Evolutionary conservation across 2,113 vertebrate species (phyloP).

Genomic region (Tursiops truncatus): DNA sequence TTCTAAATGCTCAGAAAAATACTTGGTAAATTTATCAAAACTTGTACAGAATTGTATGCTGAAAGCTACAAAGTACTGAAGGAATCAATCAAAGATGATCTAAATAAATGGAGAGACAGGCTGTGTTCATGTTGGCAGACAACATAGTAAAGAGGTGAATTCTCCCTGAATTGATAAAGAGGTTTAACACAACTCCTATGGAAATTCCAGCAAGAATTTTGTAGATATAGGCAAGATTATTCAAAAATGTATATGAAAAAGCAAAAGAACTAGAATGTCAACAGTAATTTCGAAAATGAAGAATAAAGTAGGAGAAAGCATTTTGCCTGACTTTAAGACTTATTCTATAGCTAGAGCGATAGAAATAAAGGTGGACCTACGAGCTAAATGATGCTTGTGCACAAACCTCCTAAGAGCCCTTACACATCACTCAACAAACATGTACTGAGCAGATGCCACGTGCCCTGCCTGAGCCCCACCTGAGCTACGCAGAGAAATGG

Average conservation of each 20-base stretch:
- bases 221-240: neutral
- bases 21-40: neutral
- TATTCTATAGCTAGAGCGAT: rapidly evolving
- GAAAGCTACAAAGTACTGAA: neutral
- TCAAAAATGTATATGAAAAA: neutral
- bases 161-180: neutral
- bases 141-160: rapidly evolving
- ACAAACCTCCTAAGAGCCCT: rapidly evolving
- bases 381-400: rapidly evolving
- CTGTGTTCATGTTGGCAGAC: too few species aligned
- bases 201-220: neutral
- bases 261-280: neutral
- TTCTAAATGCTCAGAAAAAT: neutral
- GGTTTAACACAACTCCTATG: neutral
- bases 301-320: neutral
- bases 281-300: neutral
- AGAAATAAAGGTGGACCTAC: rapidly evolving
- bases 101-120: neutral
- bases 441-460: rapidly evolving
- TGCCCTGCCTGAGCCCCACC: too few species aligned
- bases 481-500: rapidly evolving
- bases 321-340: neutral
- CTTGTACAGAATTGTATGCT: neutral
- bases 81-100: neutral
- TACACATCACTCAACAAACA: rapidly evolving